Evolutionary conservation across 1,140 invertebrate genomes (phyloP), one percentile per base, ranked within the genome.

Genomic region (Camponotus pennsylvanicus): DNA sequence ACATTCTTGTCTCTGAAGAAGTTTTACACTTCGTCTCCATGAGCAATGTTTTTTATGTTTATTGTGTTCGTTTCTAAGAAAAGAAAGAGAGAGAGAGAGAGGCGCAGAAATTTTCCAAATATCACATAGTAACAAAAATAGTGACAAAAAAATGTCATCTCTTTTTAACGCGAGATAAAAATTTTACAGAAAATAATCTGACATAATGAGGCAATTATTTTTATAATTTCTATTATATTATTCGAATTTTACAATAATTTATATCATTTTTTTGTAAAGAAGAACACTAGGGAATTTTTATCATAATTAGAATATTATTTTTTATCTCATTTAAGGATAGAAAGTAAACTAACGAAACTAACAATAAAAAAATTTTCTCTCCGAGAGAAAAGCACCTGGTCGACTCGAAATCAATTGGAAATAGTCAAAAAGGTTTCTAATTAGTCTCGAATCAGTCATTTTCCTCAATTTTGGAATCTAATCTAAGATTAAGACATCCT

Each of bases 1-100:
- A 42, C 37, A 40, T 63, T 77, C 61, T 70, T 71, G 75, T 89
- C 66, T 57, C 11, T 45, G 71, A 45, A 86, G 55, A 86, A 77
- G 59, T 73, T 59, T 27, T 27, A 27, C 27, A 27, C 27, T 27
- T 27, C 27, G 71, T 59, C 34, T 18, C 7, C 15, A 49, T 67
- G 75, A 6, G 78, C 45, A 21, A 59, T 55, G 45, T 27, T 27
- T 27, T 67, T 67, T 70, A 32, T 52, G 55, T 40, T 57, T 49
- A 37, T 55, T 76, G 34, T n/a, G 15, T 37, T 32, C 40, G 21
- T 67, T 32, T 55, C 27, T 27, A 27, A 27, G 27, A 27, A 27
- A 27, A 27, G 27, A 27, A 1, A 27, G 27, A 27, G 27, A 27
- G 1, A 27, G 27, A 27, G 27, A 27, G 1, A 27, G 27, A 27